Conservation (phyloP, 92 coral and sea anemone species). For the Porites evermanni region DNA sequence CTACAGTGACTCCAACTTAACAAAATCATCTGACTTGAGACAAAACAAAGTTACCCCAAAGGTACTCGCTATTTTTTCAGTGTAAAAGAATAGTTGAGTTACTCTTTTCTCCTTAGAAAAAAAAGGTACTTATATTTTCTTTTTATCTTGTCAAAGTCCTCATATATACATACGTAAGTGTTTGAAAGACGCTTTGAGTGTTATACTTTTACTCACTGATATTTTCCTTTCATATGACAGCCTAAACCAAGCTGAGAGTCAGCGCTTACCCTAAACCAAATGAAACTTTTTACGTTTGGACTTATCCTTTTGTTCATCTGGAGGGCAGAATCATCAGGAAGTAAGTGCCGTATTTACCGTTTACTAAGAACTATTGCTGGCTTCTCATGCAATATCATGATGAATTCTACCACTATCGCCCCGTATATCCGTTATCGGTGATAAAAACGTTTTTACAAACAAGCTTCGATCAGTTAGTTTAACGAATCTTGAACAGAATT, state of each 20-base stretch:
- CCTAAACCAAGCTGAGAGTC: not conserved
- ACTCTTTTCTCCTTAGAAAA: too few relatives aligned
- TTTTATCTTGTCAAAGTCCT: not conserved
- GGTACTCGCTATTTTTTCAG: too few relatives aligned
- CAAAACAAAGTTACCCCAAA: too few relatives aligned
- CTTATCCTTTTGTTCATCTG: slow-evolving; percentile 33
- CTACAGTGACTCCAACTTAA: not conserved
- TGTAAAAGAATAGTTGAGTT: too few relatives aligned
- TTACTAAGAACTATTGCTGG: not conserved
- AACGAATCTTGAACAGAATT: not conserved
- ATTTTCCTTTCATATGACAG: not conserved
- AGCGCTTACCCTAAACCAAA: slow-evolving; percentile 30
- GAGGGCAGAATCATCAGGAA: slow-evolving; percentile 32
- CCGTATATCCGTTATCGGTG: not conserved
- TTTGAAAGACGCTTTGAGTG: not conserved
- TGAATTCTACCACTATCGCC: not conserved
- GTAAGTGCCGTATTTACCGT: slow-evolving; percentile 27
- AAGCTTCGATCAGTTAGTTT: not conserved
- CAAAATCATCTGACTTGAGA: too few relatives aligned
- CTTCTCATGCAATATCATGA: slow-evolving; percentile 18
- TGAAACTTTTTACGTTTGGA: slow-evolving; percentile 45
- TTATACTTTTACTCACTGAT: not conserved
- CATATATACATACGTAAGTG: not conserved
- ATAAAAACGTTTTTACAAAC: too few relatives aligned
- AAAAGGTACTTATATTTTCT: too few relatives aligned